Conservation (phyloP, 2,113 vertebrate genomes). For the Electrona antarctica region DNA sequence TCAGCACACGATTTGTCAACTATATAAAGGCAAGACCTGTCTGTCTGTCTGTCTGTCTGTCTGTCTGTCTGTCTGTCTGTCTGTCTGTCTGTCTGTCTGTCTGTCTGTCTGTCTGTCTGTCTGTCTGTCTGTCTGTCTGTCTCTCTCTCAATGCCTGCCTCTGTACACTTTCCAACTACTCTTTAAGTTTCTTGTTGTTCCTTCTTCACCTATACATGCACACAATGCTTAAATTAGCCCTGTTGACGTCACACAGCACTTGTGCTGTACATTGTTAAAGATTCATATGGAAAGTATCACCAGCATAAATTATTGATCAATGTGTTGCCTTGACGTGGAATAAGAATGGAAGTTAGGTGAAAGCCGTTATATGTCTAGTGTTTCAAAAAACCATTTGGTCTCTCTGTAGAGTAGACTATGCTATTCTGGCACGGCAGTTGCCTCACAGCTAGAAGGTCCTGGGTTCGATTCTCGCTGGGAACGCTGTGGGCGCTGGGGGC, state of each 20-base stretch:
- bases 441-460: no score
- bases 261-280: no score
- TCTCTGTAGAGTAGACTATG: no score
- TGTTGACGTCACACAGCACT: not conserved
- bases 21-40: conserved; percentile 85
- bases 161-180: not conserved
- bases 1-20: conserved; percentile 82
- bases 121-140: no score
- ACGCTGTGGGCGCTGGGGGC: no score
- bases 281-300: not conserved
- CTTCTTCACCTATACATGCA: not conserved
- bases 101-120: no score
- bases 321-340: not conserved
- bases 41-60: not conserved
- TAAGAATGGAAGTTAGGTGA: not conserved
- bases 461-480: no score
- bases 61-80: no score
- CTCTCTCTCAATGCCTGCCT: not conserved
- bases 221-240: not conserved
- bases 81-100: no score
- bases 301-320: not conserved
- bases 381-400: no score
- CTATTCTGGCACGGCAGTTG: no score
- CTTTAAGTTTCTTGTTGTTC: not conserved
- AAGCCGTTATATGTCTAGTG: no score